Conservation (phyloP, 2,888 invertebrate species). For the Pheosia gnoma region DNA sequence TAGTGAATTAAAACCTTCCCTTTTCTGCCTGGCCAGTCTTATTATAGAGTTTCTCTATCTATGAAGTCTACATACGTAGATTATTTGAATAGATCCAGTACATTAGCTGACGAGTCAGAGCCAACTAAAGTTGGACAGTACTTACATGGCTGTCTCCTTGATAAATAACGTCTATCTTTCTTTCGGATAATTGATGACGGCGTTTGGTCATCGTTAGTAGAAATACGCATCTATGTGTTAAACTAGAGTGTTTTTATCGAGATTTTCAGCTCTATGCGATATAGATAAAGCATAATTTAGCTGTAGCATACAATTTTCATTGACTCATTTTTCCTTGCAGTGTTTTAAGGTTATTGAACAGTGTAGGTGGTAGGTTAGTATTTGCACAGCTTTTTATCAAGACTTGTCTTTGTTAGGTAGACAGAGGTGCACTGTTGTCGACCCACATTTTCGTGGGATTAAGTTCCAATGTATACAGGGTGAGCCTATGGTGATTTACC, state of each 20-base stretch:
- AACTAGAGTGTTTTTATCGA: neutral
- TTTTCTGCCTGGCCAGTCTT: too few relatives aligned
- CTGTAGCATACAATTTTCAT: neutral
- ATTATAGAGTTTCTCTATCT: neutral
- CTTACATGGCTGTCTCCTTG: slow-evolving; percentile 4
- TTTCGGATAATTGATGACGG: slow-evolving; percentile 6
- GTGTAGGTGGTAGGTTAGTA: neutral
- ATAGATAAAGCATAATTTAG: neutral
- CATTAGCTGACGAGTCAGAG: slow-evolving; percentile 5
- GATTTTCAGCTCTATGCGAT: neutral
- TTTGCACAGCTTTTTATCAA: neutral
- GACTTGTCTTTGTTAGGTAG: too few relatives aligned
- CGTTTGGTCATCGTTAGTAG: slow-evolving; percentile 7
- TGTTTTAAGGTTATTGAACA: neutral
- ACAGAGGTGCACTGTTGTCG: too few relatives aligned
- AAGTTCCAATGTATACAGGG: too few relatives aligned
- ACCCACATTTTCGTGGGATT: too few relatives aligned
- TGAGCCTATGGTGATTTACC: too few relatives aligned
- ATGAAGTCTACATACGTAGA: neutral
- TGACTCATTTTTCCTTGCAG: neutral
- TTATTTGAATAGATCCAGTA: slow-evolving; percentile 1
- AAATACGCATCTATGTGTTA: slow-evolving; percentile 4
- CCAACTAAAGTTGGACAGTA: slow-evolving; percentile 5
- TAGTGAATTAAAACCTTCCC: too few relatives aligned
- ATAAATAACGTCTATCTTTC: slow-evolving; percentile 8